phyloP scores from a whole-genome alignment of 2,888 invertebrate species.

The Crioceris asparagi region DNA sequence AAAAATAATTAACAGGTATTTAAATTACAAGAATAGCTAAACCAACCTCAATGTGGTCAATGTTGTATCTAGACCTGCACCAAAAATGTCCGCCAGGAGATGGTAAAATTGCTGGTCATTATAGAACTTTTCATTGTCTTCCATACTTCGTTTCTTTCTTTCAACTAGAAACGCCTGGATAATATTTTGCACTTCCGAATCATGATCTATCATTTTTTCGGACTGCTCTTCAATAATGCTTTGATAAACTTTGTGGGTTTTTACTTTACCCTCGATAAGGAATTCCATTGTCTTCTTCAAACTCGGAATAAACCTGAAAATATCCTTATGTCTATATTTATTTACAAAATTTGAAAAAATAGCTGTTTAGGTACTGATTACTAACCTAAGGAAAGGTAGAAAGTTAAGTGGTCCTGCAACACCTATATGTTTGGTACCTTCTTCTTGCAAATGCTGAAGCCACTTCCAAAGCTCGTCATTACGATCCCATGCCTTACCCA shows the following conservation, averaged over 20 bases:
- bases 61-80: conserved; percentile 79
- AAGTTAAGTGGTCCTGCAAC: conserved; percentile 77
- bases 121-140: conserved; percentile 40
- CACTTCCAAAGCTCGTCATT: conserved; percentile 67
- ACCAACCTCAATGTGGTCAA: conserved; percentile 55
- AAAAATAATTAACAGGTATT: too few species aligned
- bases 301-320: conserved; percentile 48
- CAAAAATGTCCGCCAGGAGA: conserved; percentile 71
- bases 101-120: conserved; percentile 60
- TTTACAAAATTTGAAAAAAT: too few species aligned
- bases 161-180: conserved; percentile 56
- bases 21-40: too few species aligned
- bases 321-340: too few species aligned
- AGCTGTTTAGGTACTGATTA: background rate
- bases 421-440: conserved; percentile 73
- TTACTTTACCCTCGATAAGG: conserved; percentile 56
- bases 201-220: conserved; percentile 9
- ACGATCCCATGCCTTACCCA: conserved; percentile 59
- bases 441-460: conserved; percentile 67
- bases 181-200: conserved; percentile 31
- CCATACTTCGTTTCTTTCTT: conserved; percentile 40
- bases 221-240: conserved; percentile 48
- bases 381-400: conserved; percentile 47
- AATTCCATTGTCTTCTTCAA: conserved; percentile 53
- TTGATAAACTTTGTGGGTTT: conserved; percentile 63